Base-by-base conservation (phyloP, 2,113 vertebrate species). In the Redunca redunca region DNA sequence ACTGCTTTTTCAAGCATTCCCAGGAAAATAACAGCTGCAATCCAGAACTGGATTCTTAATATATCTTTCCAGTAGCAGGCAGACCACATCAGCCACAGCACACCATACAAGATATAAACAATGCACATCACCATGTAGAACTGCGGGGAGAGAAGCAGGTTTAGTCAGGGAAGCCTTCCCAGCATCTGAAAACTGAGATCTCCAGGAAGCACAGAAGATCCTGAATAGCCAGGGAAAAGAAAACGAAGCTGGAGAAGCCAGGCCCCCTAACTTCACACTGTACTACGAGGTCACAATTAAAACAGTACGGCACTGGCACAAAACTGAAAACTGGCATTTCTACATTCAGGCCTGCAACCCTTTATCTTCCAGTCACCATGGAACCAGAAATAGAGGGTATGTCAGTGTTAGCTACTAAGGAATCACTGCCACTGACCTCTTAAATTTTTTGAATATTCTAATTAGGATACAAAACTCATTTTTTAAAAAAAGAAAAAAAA, bases 71-170 rank as follows among this genome's bases (percentile, higher is more conserved):
- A 99, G 90, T 99, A 99, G 98, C 99, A 99, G 62, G 99, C 99
- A 7, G 99, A 99, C 99, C 99, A 99, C 84, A 98, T 84, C 33
- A 99, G 99, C 99, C 99, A 99, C 71, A 99, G 99, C 90, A 99
- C 84, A 36, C 99, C 99, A 13, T 99, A 99, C 9, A 99, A 96
- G 98, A 99, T 99, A 98, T 99, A 99, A 89, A 99, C 98, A 14
- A 99, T 93, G 94, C 99, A 99, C 99, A 99, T 99, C 96, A 99
- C 99, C 99, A 99, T 99, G 98, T 99, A 99, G 98, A 99, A 99
- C 99, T 99, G 98, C 15, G 88, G 93, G 64, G 53, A 92, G 53
- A 98, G 53, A 97, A 96, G 53, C 46, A 84, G 36, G 28, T 77
- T 83, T 48, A 52, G 43, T 94, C 62, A 91, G 25, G 25, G 30